These are phyloP conservation scores for Noctua janthe DNA, from an alignment of 2,888 invertebrate species.

Conservation along the genomic window DNA sequence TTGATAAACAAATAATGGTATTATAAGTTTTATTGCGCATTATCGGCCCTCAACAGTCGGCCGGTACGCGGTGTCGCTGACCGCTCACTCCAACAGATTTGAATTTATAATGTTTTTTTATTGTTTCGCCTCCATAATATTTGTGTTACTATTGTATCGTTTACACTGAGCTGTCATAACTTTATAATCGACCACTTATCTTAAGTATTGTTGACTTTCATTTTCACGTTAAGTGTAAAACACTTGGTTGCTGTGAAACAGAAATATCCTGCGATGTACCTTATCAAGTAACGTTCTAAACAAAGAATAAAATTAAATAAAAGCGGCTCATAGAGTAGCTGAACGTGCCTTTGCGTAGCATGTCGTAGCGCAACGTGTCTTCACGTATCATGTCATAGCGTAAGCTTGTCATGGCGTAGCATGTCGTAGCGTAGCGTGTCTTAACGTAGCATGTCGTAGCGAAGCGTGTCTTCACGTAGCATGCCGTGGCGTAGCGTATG, in stretches of 20 bases:
- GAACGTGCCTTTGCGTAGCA: conserved; percentile 13
- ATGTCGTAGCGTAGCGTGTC: background rate
- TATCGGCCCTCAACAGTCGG: conserved; percentile 69
- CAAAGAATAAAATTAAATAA: background rate
- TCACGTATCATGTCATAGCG: background rate
- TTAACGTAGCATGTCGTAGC: background rate
- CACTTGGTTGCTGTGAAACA: background rate
- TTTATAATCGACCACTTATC: conserved; percentile 51
- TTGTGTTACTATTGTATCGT: conserved; percentile 62
- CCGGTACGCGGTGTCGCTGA: conserved; percentile 72
- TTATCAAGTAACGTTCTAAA: background rate
- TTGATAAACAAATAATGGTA: conserved; percentile 88
- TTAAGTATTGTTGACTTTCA: conserved; percentile 41
- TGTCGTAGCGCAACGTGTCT: too few species aligned
- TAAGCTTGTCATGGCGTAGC: background rate
- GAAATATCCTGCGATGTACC: background rate
- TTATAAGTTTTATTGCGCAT: conserved; percentile 87
- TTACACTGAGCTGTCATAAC: conserved; percentile 35
- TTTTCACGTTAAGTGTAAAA: background rate
- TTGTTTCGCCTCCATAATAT: conserved; percentile 73
- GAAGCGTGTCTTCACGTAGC: background rate
- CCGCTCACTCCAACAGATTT: conserved; percentile 79
- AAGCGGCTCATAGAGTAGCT: background rate
- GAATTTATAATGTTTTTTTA: conserved; percentile 82
- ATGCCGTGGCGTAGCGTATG: conserved; percentile 9